These are phyloP conservation scores for rabbit (Oryctolagus cuniculus) DNA, from an alignment of 2,113 vertebrate species.

Conservation along the genomic window mOryCun1.1 NC_091434.1:74692001-74692500, in stretches of 20 bases:
- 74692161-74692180: neutral
- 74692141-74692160: neutral
- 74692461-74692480: too few relatives aligned
- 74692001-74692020: neutral
- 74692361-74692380: too few relatives aligned
- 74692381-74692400: too few relatives aligned
- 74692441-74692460: too few relatives aligned
- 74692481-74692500: too few relatives aligned
- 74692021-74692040: neutral
- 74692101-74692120: neutral
- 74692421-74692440: too few relatives aligned
- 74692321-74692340: neutral
- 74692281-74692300: neutral
- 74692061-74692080: neutral
- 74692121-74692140: neutral
- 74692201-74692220: neutral
- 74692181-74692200: neutral
- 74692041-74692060: neutral
- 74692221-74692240: neutral
- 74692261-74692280: neutral
- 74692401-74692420: too few relatives aligned
- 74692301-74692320: neutral
- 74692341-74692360: too few relatives aligned
- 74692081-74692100: neutral
- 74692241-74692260: neutral